Conservation (phyloP, 2,113 vertebrate species). For the Hemibagrus wyckioides region DNA sequence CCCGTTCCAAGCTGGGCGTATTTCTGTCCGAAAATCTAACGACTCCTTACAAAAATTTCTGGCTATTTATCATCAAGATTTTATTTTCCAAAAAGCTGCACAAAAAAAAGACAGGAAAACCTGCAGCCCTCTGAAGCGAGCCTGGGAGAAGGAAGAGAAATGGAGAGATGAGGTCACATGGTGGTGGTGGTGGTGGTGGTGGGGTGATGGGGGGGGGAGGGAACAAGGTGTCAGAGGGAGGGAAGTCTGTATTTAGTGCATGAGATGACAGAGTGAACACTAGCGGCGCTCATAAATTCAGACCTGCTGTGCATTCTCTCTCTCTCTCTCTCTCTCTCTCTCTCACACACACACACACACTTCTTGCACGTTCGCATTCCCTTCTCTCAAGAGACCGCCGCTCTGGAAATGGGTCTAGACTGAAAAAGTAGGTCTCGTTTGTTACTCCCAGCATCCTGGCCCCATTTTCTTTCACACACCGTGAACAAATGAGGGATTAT, state of each 20-base stretch:
- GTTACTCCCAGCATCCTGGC: conserved; percentile 53
- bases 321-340: too few species aligned
- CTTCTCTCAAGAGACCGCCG: conserved; percentile 55
- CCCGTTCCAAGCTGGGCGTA: not conserved
- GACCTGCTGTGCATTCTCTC: conserved; percentile 56
- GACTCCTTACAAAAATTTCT: not conserved
- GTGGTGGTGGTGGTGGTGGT: not conserved
- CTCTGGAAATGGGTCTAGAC: conserved; percentile 63
- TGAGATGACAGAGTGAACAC: conserved; percentile 67
- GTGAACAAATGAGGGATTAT: conserved; percentile 17
- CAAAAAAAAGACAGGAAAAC: not conserved
- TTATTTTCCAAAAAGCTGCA: not conserved
- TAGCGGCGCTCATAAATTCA: conserved; percentile 61
- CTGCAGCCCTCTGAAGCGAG: conserved; percentile 20
- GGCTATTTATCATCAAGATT: not conserved
- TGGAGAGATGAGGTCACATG: not conserved
- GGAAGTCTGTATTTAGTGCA: conserved; percentile 67
- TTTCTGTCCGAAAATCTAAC: not conserved
- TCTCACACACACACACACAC: not conserved
- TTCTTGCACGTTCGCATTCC: not conserved
- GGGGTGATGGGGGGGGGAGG: not conserved
- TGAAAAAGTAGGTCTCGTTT: conserved; percentile 69
- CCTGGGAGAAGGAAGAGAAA: conserved; percentile 15
- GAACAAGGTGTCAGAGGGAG: not conserved
- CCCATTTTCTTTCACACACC: conserved; percentile 18